Evolutionary conservation across 1,140 invertebrate species (phyloP).

Genomic region (Pygmarrhopalites habei): DNA sequence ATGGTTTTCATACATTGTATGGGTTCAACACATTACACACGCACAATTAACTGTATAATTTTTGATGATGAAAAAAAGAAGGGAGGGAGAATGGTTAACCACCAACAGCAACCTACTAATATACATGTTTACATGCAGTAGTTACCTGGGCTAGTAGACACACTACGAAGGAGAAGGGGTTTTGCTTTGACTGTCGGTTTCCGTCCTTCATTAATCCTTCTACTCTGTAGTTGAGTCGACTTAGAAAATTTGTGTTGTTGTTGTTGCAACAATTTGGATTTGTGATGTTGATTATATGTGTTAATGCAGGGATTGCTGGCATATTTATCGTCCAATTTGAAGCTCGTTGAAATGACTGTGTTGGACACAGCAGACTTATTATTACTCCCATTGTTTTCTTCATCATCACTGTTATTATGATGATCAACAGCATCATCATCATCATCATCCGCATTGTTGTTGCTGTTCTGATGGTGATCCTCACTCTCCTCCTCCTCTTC

Average conservation of each 20-base stretch:
- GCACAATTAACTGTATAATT: not conserved
- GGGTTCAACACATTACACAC: not conserved
- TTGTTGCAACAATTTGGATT: not conserved
- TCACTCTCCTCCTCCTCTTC: too few relatives aligned
- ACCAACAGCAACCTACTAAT: not conserved
- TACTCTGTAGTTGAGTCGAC: not conserved
- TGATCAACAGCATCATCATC: too few relatives aligned
- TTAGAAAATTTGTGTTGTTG: not conserved
- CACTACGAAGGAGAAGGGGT: not conserved
- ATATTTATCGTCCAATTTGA: not conserved
- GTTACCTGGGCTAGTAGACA: constrained; percentile 5
- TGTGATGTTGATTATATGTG: not conserved
- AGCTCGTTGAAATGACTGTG: too few relatives aligned
- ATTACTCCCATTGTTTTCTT: too few relatives aligned
- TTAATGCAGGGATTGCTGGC: not conserved
- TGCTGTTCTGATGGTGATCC: too few relatives aligned
- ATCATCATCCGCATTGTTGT: too few relatives aligned
- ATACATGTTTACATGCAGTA: not conserved
- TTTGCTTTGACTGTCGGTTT: not conserved
- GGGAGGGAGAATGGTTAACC: not conserved
- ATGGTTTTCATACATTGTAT: not conserved
- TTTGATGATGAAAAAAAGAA: not conserved
- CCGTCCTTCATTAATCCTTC: not conserved
- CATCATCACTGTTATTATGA: too few relatives aligned
- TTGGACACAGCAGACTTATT: too few relatives aligned